A percentile compares a stretch with the other conserved stretches of the same genome.
Conservation (phyloP, 92 coral and sea anemone genomes). For the Zoanthus sansibaricus region DNA sequence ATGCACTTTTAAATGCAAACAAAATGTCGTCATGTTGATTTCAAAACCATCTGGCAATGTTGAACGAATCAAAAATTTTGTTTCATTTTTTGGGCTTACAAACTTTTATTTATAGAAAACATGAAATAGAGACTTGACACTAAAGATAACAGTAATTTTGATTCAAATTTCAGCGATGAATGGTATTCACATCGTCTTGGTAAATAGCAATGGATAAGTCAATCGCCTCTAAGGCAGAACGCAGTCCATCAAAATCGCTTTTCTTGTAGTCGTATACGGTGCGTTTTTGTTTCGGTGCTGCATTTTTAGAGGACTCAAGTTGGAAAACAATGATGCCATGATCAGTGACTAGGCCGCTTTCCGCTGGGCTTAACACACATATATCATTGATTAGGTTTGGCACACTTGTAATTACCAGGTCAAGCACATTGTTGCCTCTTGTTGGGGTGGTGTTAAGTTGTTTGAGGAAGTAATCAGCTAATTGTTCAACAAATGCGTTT, state of each 20-base stretch:
- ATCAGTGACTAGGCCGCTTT: slow-evolving; percentile 68
- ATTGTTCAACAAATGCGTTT: slow-evolving; percentile 48
- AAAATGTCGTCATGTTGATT: too few species aligned
- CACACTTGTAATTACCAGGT: slow-evolving; percentile 62
- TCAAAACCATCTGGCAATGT: too few species aligned
- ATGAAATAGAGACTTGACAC: too few species aligned
- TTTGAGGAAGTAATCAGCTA: slow-evolving; percentile 54
- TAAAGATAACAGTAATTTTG: too few species aligned
- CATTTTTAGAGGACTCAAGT: slow-evolving; percentile 61
- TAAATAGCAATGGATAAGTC: slow-evolving; percentile 53
- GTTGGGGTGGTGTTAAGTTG: slow-evolving; percentile 58
- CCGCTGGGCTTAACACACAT: slow-evolving; percentile 39
- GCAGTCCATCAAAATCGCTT: slow-evolving; percentile 60
- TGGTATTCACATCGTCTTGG: slow-evolving; percentile 44
- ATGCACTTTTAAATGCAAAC: too few species aligned
- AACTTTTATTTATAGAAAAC: too few species aligned
- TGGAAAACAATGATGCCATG: slow-evolving; percentile 60
- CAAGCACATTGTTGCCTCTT: slow-evolving; percentile 53
- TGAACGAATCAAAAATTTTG: too few species aligned
- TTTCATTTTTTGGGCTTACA: too few species aligned
- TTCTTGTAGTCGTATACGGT: slow-evolving; percentile 63
- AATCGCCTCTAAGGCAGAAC: slow-evolving; percentile 57
- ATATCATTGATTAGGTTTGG: slow-evolving; percentile 48
- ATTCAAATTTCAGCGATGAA: too few species aligned
- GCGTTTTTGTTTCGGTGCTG: slow-evolving; percentile 59